phyloP scores from a whole-genome alignment of 2,888 invertebrate species.

The Lamellibrachia columna region DNA sequence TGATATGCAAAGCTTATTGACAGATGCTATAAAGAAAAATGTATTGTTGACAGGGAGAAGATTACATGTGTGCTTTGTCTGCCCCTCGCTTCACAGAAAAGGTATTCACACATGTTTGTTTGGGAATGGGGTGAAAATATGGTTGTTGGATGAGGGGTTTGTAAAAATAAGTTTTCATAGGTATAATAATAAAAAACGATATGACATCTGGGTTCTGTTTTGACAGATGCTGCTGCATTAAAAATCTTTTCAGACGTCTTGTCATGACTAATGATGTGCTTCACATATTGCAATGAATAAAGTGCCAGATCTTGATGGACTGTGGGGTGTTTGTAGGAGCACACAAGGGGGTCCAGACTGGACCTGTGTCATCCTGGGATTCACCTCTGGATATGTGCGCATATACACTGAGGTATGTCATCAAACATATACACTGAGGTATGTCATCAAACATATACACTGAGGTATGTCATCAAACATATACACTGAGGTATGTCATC shows the following conservation, averaged over 20 bases:
- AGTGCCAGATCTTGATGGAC: not conserved
- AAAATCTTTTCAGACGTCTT: too few species aligned
- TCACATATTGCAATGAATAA: not conserved
- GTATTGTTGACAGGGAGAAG: constrained; percentile 67
- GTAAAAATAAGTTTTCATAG: not conserved
- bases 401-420: constrained; percentile 76
- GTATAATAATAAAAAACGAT: too few species aligned
- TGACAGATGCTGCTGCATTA: too few species aligned
- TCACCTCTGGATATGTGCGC: constrained; percentile 82
- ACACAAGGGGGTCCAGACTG: constrained; percentile 82
- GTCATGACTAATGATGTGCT: not conserved
- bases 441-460: too few species aligned
- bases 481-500: too few species aligned
- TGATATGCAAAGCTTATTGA: constrained; percentile 22
- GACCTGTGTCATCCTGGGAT: constrained; percentile 90
- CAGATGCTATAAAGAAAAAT: not conserved
- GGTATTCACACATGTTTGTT: constrained; percentile 39
- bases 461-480: too few species aligned
- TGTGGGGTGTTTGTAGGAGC: constrained; percentile 57
- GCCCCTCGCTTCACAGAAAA: constrained; percentile 64
- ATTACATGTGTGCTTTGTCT: constrained; percentile 60
- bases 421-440: too few species aligned
- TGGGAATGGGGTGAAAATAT: not conserved
- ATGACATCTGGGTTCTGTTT: too few species aligned
- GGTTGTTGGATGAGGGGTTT: not conserved